Conservation (phyloP, 1,140 invertebrate genomes). For the Ephestia elutella region DNA sequence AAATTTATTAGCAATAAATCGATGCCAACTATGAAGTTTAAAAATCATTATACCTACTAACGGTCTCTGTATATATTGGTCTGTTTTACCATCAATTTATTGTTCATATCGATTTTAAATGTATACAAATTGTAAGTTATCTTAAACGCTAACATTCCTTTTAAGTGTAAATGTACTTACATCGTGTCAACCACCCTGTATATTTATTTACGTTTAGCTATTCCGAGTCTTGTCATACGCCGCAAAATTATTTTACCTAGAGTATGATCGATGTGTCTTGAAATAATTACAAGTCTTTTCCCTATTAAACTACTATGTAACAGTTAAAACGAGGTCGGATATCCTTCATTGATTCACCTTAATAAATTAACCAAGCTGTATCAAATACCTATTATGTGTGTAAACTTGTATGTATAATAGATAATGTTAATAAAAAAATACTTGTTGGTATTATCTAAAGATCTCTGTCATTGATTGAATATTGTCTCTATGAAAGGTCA, state of each 20-base stretch:
- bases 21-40: constrained; percentile 65
- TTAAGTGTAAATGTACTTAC: constrained; percentile 27
- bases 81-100: constrained; percentile 39
- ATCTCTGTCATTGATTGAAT: no score
- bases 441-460: no score
- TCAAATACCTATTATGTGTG: no score
- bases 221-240: constrained; percentile 5
- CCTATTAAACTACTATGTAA: no score
- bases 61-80: constrained; percentile 59
- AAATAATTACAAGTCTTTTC: neutral
- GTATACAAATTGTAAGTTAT: constrained; percentile 53
- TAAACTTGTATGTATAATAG: no score
- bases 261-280: constrained; percentile 10
- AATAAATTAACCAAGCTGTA: no score
- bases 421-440: no score
- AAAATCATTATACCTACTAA: constrained; percentile 52
- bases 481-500: no score
- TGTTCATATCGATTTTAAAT: constrained; percentile 47
- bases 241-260: constrained; percentile 10
- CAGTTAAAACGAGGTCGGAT: no score
- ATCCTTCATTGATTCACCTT: no score
- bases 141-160: constrained; percentile 71
- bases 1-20: constrained; percentile 69
- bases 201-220: constrained; percentile 17
- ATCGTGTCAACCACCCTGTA: constrained; percentile 5